Evolutionary conservation across 2,797 vertebrate genomes (phyloP), one percentile per base, ranked within the genome.

Genomic region (Pangasius djambal): DNA sequence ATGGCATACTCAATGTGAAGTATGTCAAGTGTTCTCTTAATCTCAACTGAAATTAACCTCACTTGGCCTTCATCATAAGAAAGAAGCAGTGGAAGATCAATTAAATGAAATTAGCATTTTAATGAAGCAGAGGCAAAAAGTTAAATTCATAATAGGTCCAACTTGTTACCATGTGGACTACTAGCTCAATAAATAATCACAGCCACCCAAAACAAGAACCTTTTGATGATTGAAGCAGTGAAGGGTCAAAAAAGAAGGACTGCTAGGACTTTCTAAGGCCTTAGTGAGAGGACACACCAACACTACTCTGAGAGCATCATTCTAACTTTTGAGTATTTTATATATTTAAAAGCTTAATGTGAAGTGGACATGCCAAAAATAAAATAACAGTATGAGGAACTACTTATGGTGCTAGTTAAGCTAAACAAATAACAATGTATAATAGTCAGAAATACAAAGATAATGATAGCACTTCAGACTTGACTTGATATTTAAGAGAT

Each of bases 91-190:
- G 2, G n/a, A 37, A 22, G n/a, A 57, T 8, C 0, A 31, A 69
- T 48, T 31, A 10, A 72, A n/a, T 48, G 3, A 67, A 61, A 74
- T 82, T 6, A 70, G 55, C 3, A 13, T 83, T 88, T 88, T 83
- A 84, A 88, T 88, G 6, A 83, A 88, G 22, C 6, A 75, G n/a
- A 84, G 9, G 4, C 55, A 83, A 75, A 88, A 63, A 6, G 1
- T 31, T 16, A 15, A 34, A 75, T 31, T 79, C 34, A 72, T 57
- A 70, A 48, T 61, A 70, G n/a, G 2, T 83, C 1, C 61, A 69
- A 55, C 22, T 3, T 55, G 15, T 75, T 75, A 63, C 34, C 10
- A n/a, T 37, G 25, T 75, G 25, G 3, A 34, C n/a, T 65, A 79
- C 15, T 34, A 69, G 22, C 13, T 40, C 20, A 83, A 8, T 63